Evolutionary conservation across 2,797 vertebrate species (phyloP).

Genomic region (Lacerta bilineata): DNA sequence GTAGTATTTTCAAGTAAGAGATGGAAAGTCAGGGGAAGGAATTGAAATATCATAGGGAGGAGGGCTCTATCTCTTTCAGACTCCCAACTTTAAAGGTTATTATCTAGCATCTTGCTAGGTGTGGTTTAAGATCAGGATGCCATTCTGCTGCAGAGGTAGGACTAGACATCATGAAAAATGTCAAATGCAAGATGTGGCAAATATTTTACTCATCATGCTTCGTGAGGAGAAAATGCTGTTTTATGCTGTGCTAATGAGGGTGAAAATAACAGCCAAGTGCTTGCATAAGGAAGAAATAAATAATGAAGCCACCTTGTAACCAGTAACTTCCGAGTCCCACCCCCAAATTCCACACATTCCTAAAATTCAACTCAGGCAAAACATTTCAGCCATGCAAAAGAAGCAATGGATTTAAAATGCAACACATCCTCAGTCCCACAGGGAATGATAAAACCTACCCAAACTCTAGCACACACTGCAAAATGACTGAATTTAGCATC

Average conservation of each 20-base stretch:
- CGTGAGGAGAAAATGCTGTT: neutral
- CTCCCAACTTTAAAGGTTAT: neutral
- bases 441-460: neutral
- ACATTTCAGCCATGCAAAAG: neutral
- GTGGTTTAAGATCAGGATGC: neutral
- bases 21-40: neutral
- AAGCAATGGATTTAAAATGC: slow-evolving; percentile 2
- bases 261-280: neutral
- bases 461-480: neutral
- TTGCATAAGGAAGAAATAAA: neutral
- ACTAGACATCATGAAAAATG: neutral
- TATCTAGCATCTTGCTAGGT: too few species aligned
- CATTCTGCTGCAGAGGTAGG: neutral
- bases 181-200: neutral
- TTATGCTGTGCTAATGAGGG: neutral
- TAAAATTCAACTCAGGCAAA: neutral
- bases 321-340: neutral
- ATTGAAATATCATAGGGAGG: too few species aligned
- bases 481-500: neutral
- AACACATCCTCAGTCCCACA: neutral
- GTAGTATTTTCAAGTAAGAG: neutral
- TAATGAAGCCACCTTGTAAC: neutral
- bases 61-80: neutral
- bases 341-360: neutral
- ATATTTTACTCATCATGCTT: neutral